Percentiles rank a stretch among this genome's conserved stretches.
These are phyloP conservation scores for Lochmaea crataegi DNA, from an alignment of 2,888 invertebrate genomes.

Conservation along the genomic window DNA sequence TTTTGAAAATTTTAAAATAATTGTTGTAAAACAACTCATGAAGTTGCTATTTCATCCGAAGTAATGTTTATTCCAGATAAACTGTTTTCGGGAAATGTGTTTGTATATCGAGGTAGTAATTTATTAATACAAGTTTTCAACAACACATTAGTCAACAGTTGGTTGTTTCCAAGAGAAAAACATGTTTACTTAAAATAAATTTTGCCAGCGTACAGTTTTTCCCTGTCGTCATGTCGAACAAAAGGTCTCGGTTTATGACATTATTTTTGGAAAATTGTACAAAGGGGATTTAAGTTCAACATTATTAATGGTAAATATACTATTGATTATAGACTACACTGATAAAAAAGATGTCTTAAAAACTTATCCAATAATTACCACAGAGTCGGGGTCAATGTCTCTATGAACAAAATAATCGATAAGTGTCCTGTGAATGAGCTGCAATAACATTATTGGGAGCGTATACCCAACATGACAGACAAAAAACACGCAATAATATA, in stretches of 20 bases:
- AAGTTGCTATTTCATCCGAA: no score
- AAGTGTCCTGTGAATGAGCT: not conserved
- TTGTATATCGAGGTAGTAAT: not conserved
- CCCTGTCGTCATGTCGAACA: not conserved
- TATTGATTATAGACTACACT: constrained; percentile 3
- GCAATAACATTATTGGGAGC: not conserved
- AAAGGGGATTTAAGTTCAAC: not conserved
- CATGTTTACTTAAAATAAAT: constrained; percentile 2
- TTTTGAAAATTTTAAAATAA: no score
- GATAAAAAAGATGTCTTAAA: not conserved
- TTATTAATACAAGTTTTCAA: not conserved
- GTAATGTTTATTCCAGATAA: not conserved
- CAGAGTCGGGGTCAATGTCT: not conserved
- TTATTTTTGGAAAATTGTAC: not conserved
- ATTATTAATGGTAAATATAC: not conserved
- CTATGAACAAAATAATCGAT: not conserved
- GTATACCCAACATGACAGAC: not conserved
- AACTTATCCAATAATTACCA: not conserved
- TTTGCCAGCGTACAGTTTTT: not conserved
- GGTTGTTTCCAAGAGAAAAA: not conserved
- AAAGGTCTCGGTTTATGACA: not conserved
- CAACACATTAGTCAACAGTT: not conserved
- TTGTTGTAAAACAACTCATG: no score
- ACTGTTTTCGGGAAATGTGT: not conserved
- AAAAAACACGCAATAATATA: not conserved